These are phyloP conservation scores for Ellobium chinense DNA, from an alignment of 2,888 invertebrate genomes.

Conservation along the genomic window DNA sequence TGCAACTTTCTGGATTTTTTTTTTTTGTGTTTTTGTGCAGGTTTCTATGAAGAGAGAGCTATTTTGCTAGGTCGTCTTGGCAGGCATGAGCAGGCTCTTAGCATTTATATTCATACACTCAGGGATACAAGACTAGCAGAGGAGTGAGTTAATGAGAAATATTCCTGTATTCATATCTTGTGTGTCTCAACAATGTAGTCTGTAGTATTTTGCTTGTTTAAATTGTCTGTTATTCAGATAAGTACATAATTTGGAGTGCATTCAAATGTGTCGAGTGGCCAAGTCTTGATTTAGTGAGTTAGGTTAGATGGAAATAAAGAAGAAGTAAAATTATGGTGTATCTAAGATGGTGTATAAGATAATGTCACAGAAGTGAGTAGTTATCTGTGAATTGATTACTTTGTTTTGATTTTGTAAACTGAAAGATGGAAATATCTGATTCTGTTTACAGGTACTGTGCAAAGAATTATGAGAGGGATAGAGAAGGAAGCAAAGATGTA, in stretches of 20 bases:
- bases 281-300: too few relatives aligned
- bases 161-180: too few relatives aligned
- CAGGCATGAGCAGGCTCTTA: constrained; percentile 93
- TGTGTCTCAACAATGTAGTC: too few relatives aligned
- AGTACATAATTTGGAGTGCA: too few relatives aligned
- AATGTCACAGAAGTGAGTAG: too few relatives aligned
- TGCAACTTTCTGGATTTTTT: not conserved
- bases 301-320: too few relatives aligned
- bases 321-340: too few relatives aligned
- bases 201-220: too few relatives aligned
- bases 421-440: not conserved
- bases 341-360: too few relatives aligned
- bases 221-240: too few relatives aligned
- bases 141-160: constrained; percentile 84
- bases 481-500: constrained; percentile 75
- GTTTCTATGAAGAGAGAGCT: constrained; percentile 94
- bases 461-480: constrained; percentile 82
- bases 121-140: constrained; percentile 90
- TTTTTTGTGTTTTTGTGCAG: constrained; percentile 73
- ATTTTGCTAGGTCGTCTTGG: constrained; percentile 94
- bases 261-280: too few relatives aligned
- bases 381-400: too few relatives aligned
- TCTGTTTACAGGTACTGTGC: constrained; percentile 79
- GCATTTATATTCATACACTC: constrained; percentile 93
- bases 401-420: not conserved